A percentile compares a stretch with the other conserved stretches of the same genome.
Conservation (phyloP, 1,140 invertebrate species). For the Hestina assimilis region DNA sequence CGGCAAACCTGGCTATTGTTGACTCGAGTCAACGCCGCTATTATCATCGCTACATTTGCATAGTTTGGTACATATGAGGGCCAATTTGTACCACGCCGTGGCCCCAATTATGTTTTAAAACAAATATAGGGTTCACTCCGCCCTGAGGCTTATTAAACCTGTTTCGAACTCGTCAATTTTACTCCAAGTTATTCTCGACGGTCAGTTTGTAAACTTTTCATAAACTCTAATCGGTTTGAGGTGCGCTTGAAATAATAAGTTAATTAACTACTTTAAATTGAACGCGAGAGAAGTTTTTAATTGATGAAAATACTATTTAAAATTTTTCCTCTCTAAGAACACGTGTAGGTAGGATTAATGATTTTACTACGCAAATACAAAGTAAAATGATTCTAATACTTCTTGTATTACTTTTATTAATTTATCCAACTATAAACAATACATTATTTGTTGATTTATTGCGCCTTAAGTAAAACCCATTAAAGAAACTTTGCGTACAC, state of each 20-base stretch:
- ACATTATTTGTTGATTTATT: too few species aligned
- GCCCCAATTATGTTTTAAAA: constrained; percentile 60
- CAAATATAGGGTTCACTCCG: constrained; percentile 49
- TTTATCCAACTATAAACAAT: too few species aligned
- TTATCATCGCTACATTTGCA: constrained; percentile 64
- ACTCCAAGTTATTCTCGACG: constrained; percentile 25
- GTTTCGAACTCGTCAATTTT: constrained; percentile 39
- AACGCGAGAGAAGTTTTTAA: not conserved
- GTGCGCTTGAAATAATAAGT: constrained; percentile 5
- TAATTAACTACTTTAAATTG: constrained; percentile 1
- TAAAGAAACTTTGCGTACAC: too few species aligned
- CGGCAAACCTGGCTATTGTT: constrained; percentile 42
- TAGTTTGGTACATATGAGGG: constrained; percentile 49
- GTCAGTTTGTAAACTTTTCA: constrained; percentile 58
- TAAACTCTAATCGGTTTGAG: constrained; percentile 20
- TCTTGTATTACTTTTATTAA: too few species aligned
- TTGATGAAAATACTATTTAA: not conserved
- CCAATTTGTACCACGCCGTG: constrained; percentile 51
- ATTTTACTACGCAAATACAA: too few species aligned
- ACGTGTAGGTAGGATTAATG: too few species aligned
- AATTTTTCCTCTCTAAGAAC: not conserved
- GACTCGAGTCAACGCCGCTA: constrained; percentile 42
- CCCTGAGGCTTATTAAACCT: constrained; percentile 44
- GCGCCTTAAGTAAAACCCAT: too few species aligned
- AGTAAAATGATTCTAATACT: too few species aligned